Conservation (phyloP, 2,797 vertebrate species). For the Peromyscus nudipes region DNA sequence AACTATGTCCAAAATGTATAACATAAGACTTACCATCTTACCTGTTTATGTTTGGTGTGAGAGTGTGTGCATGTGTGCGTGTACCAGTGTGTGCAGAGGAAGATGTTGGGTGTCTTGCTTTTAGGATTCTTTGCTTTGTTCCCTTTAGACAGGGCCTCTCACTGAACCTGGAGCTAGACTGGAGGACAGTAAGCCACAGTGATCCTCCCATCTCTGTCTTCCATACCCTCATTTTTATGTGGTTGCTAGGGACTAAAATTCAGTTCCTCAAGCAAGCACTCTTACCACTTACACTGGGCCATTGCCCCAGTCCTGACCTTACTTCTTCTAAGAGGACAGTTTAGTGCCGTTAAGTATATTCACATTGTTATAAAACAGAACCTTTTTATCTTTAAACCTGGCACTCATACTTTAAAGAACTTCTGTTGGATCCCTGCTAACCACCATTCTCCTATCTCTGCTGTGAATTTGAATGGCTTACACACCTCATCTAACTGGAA, state of each 20-base stretch:
- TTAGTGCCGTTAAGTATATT: constrained; percentile 34
- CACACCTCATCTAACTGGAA: background rate
- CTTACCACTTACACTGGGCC: background rate
- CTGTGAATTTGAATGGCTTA: constrained; percentile 35
- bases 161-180: background rate
- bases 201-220: background rate
- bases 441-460: constrained; percentile 6
- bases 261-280: background rate
- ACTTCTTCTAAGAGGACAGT: background rate
- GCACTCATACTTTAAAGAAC: constrained; percentile 21
- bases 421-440: background rate
- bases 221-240: background rate
- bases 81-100: background rate
- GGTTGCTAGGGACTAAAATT: background rate
- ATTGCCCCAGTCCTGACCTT: background rate
- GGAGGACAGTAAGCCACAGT: background rate
- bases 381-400: constrained; percentile 38
- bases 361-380: constrained; percentile 13
- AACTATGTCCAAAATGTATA: background rate
- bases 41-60: background rate
- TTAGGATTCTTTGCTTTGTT: background rate
- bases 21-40: constrained; percentile 13
- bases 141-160: background rate
- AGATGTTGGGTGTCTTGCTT: background rate
- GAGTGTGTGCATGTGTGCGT: background rate